Evolutionary conservation across 1,140 invertebrate species (phyloP).

Genomic region (Zophobas morio): DNA sequence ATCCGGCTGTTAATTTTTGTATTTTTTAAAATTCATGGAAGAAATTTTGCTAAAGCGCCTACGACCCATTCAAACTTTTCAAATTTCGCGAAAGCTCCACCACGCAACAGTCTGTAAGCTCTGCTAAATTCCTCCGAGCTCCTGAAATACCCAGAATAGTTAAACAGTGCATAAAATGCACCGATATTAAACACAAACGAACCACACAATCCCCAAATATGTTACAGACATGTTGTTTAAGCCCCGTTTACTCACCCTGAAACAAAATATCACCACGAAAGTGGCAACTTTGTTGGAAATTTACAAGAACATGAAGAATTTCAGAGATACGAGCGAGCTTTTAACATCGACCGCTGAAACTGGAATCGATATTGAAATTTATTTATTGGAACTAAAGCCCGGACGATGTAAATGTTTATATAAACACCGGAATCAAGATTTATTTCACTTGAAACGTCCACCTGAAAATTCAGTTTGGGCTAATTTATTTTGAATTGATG

Average conservation of each 20-base stretch:
- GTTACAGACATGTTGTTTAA: not conserved
- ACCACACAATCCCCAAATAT: constrained; percentile 8
- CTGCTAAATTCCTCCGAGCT: constrained; percentile 19
- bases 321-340: too few relatives aligned
- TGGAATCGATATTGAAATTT: not conserved
- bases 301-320: not conserved
- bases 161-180: constrained; percentile 29
- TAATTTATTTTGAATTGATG: not conserved
- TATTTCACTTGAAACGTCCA: not conserved
- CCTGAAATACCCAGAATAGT: constrained; percentile 12
- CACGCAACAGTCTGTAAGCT: not conserved
- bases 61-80: too few relatives aligned
- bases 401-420: not conserved
- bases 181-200: constrained; percentile 24
- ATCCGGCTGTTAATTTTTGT: too few relatives aligned
- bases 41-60: too few relatives aligned
- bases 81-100: too few relatives aligned
- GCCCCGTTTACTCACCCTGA: too few relatives aligned
- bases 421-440: not conserved
- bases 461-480: not conserved
- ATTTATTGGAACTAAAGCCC: not conserved
- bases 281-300: not conserved
- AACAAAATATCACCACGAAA: not conserved
- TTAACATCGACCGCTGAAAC: too few relatives aligned
- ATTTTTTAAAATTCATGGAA: too few relatives aligned